These are phyloP conservation scores for Eutolmus rufibarbis DNA, from an alignment of 2,888 invertebrate species.

Conservation along the genomic window DNA sequence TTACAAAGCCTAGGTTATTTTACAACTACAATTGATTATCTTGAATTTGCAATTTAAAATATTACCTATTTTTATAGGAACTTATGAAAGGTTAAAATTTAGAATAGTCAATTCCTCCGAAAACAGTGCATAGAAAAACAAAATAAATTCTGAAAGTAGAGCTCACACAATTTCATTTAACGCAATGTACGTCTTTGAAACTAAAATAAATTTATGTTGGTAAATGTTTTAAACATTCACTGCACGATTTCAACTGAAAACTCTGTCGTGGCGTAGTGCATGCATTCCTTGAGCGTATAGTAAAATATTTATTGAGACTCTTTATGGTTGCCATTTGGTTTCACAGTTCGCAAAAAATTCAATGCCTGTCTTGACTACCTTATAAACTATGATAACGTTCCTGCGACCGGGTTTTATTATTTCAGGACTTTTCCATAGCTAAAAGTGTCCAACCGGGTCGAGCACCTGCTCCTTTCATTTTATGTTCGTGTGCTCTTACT, in stretches of 20 bases:
- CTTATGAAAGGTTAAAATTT: too few relatives aligned
- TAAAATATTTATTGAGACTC: neutral
- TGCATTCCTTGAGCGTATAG: neutral
- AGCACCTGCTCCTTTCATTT: neutral
- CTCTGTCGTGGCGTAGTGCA: neutral
- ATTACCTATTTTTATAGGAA: too few relatives aligned
- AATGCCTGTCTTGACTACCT: neutral
- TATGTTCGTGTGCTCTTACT: neutral
- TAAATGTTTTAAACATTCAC: neutral
- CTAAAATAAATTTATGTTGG: neutral
- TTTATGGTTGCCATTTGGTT: neutral
- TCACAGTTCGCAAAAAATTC: neutral
- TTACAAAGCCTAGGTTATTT: too few relatives aligned
- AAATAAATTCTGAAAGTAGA: neutral
- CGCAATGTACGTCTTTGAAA: neutral
- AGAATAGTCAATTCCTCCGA: too few relatives aligned
- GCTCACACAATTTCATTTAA: neutral
- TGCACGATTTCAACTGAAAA: neutral
- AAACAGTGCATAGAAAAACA: neutral
- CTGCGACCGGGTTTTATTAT: neutral
- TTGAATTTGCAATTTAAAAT: too few relatives aligned
- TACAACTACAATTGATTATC: too few relatives aligned
- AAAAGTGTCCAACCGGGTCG: neutral
- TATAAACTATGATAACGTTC: neutral
- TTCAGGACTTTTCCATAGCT: neutral